These are phyloP conservation scores for Scaeva pyrastri DNA, from an alignment of 2,888 invertebrate species.

Conservation along the genomic window DNA sequence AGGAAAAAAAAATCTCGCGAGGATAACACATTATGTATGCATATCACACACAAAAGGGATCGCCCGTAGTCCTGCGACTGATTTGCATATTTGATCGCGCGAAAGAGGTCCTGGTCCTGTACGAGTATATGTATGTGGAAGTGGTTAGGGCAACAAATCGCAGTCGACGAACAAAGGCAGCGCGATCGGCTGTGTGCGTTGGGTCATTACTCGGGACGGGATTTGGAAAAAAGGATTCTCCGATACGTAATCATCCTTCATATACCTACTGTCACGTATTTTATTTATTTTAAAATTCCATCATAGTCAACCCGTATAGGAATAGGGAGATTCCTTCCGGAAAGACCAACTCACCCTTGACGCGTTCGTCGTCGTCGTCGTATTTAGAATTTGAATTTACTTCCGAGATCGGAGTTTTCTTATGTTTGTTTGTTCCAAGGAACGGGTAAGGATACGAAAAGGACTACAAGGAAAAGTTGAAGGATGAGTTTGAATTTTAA, in stretches of 20 bases:
- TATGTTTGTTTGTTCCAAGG: conserved; percentile 1
- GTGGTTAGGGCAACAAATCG: conserved; percentile 56
- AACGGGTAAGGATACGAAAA: neutral
- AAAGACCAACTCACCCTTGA: conserved; percentile 69
- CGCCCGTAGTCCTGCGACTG: conserved; percentile 67
- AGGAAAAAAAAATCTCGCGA: conserved; percentile 61
- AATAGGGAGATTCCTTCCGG: conserved; percentile 43
- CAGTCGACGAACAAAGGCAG: conserved; percentile 48
- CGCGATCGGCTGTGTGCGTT: conserved; percentile 65
- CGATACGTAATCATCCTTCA: conserved; percentile 54
- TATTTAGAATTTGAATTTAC: conserved; percentile 61
- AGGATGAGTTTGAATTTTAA: conserved; percentile 49
- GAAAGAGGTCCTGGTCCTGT: conserved; percentile 73
- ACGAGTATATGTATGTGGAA: conserved; percentile 57
- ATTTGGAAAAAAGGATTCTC: conserved; percentile 55
- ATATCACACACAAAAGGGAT: conserved; percentile 73
- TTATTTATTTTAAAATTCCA: conserved; percentile 31
- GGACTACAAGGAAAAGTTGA: conserved; percentile 31
- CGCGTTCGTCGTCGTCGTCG: too few species aligned
- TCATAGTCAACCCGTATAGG: conserved; percentile 22
- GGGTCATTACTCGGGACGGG: conserved; percentile 68
- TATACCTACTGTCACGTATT: conserved; percentile 70
- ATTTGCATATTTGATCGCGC: conserved; percentile 76
- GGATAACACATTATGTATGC: conserved; percentile 72
- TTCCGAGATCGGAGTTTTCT: conserved; percentile 48